A percentile compares a stretch with the other conserved stretches of the same genome.
phyloP scores from a whole-genome alignment of 1,140 invertebrate species.

The Drosophila persimilis region DNA sequence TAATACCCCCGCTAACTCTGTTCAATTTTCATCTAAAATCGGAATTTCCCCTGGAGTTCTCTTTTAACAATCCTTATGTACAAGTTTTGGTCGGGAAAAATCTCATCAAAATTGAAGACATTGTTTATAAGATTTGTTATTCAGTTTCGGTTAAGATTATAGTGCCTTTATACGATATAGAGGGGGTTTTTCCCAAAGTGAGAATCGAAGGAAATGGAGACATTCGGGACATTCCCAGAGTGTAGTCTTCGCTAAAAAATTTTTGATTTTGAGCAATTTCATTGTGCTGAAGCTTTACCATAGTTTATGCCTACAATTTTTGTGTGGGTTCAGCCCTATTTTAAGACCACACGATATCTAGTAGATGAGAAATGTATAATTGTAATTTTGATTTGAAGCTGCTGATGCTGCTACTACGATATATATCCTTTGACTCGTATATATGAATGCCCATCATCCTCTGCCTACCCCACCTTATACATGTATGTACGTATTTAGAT shows the following conservation, averaged over 20 bases:
- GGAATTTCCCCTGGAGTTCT: slow-evolving; percentile 16
- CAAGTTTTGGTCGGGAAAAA: slow-evolving; percentile 41
- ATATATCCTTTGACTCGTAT: slow-evolving; percentile 27
- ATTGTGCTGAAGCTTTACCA: slow-evolving; percentile 66
- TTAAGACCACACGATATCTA: slow-evolving; percentile 49
- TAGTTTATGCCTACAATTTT: slow-evolving; percentile 6
- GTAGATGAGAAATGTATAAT: slow-evolving; percentile 54
- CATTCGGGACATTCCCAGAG: slow-evolving; percentile 7
- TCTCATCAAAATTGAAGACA: slow-evolving; percentile 24
- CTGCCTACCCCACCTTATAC: slow-evolving; percentile 33
- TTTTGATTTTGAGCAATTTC: slow-evolving; percentile 73
- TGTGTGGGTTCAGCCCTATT: slow-evolving; percentile 22
- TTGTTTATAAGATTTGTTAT: slow-evolving; percentile 20
- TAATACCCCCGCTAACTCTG: not conserved
- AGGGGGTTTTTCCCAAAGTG: not conserved
- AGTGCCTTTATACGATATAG: not conserved
- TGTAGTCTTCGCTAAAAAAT: slow-evolving; percentile 34
- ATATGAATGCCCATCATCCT: not conserved
- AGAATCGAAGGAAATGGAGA: slow-evolving; percentile 17
- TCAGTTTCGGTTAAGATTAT: slow-evolving; percentile 7
- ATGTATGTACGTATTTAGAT: slow-evolving; percentile 75
- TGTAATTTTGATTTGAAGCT: slow-evolving; percentile 60
- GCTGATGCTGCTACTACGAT: slow-evolving; percentile 37
- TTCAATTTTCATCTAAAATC: slow-evolving; percentile 10
- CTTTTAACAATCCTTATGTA: slow-evolving; percentile 45